phyloP scores from a whole-genome alignment of 2,113 vertebrate genomes.

The Anarrhichthys ocellatus region DNA sequence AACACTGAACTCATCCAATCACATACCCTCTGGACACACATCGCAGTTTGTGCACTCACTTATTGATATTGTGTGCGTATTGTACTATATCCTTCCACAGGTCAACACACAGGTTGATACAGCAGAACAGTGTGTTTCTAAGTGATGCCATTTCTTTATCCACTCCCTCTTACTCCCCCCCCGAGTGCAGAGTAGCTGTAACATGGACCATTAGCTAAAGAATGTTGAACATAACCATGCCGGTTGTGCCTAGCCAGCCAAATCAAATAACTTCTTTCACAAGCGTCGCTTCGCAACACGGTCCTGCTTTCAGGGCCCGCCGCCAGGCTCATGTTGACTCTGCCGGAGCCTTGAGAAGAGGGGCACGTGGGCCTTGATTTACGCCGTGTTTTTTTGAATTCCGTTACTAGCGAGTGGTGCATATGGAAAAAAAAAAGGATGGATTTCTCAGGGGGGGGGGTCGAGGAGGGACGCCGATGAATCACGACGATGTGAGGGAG shows the following conservation, averaged over 20 bases:
- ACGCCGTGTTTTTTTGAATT: slow-evolving; percentile 71
- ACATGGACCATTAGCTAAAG: slow-evolving; percentile 75
- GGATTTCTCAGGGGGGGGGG: slow-evolving; percentile 56
- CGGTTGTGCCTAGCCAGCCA: slow-evolving; percentile 62
- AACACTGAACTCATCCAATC: neutral
- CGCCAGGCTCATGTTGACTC: slow-evolving; percentile 62
- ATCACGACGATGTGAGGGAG: slow-evolving; percentile 54
- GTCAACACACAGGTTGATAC: slow-evolving; percentile 59
- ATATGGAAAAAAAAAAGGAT: slow-evolving; percentile 42
- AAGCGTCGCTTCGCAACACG: slow-evolving; percentile 60
- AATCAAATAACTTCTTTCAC: slow-evolving; percentile 78
- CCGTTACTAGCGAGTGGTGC: slow-evolving; percentile 63
- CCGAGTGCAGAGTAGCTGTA: slow-evolving; percentile 55
- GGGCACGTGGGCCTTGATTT: slow-evolving; percentile 66
- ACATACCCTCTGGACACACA: slow-evolving; percentile 5
- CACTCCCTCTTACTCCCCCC: slow-evolving; percentile 41
- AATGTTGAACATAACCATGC: slow-evolving; percentile 73
- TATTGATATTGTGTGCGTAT: slow-evolving; percentile 14
- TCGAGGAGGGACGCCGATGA: slow-evolving; percentile 59
- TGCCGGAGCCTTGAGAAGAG: slow-evolving; percentile 43
- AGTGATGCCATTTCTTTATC: slow-evolving; percentile 53
- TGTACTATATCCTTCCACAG: slow-evolving; percentile 43
- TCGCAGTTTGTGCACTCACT: slow-evolving; percentile 8
- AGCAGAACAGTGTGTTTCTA: slow-evolving; percentile 48
- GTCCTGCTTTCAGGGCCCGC: slow-evolving; percentile 46